Evolutionary conservation across 2,888 invertebrate genomes (phyloP).

Genomic region (Oscheius sp.): DNA sequence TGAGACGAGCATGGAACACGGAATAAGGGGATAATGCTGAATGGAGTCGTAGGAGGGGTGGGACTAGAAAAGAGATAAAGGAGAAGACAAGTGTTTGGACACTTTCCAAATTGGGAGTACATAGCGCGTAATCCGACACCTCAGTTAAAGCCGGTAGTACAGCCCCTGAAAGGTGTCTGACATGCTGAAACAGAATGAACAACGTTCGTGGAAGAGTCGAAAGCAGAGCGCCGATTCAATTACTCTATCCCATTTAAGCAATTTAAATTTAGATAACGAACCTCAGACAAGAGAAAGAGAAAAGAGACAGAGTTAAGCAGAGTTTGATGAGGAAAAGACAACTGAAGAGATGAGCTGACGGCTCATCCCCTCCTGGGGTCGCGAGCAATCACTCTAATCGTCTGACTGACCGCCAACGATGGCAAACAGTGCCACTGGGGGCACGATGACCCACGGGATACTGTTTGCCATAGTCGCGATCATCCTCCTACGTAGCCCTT

Average conservation of each 20-base stretch:
- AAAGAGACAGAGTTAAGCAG: not conserved
- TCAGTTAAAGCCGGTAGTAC: conserved; percentile 29
- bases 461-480: conserved; percentile 34
- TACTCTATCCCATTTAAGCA: not conserved
- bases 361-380: conserved; percentile 28
- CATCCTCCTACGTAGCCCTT: conserved; percentile 23
- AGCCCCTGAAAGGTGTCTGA: conserved; percentile 4
- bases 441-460: conserved; percentile 34
- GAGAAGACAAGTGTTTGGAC: conserved; percentile 34
- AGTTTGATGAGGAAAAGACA: conserved; percentile 25
- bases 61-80: not conserved
- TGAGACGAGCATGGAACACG: not conserved
- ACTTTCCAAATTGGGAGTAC: conserved; percentile 36
- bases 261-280: conserved; percentile 11
- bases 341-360: conserved; percentile 32
- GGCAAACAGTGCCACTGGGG: conserved; percentile 29
- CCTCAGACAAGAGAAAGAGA: not conserved
- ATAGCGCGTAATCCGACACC: conserved; percentile 35
- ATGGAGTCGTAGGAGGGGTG: not conserved
- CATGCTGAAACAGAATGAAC: conserved; percentile 14
- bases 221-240: conserved; percentile 11
- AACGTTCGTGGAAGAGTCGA: conserved; percentile 19
- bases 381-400: conserved; percentile 37
- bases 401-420: conserved; percentile 37
- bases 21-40: not conserved